phyloP scores from a whole-genome alignment of 2,888 invertebrate species.

The Caenorhabditis parvicauda region DNA sequence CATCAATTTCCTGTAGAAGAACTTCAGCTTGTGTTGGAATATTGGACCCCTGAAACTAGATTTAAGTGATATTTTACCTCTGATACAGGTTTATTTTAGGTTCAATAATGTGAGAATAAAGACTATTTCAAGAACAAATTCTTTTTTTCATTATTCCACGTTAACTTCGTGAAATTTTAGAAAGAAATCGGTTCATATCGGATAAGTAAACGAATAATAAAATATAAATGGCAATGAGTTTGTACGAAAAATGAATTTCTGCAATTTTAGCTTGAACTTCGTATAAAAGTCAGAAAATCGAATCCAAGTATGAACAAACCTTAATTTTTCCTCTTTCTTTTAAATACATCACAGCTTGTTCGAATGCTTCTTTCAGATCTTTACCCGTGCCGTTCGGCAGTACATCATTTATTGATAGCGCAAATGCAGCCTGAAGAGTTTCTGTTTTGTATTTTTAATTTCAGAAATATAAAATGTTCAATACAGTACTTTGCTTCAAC shows the following conservation, averaged over 20 bases:
- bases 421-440: too few species aligned
- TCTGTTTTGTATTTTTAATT: too few species aligned
- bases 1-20: background rate
- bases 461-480: too few species aligned
- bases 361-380: constrained; percentile 19
- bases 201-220: too few species aligned
- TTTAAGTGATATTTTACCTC: background rate
- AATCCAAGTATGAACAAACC: background rate
- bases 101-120: too few species aligned
- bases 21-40: background rate
- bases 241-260: background rate
- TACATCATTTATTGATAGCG: constrained; percentile 5
- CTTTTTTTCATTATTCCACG: too few species aligned
- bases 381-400: constrained; percentile 15
- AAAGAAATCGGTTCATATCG: too few species aligned
- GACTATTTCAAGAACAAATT: too few species aligned
- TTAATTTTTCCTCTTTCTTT: constrained; percentile 6
- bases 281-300: background rate
- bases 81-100: too few species aligned
- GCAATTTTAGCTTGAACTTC: background rate
- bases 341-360: constrained; percentile 13
- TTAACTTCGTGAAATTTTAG: too few species aligned
- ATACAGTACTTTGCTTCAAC: too few species aligned
- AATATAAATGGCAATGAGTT: too few species aligned
- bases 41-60: background rate